phyloP scores from a whole-genome alignment of 2,888 invertebrate species.

The Bedellia somnulentella region DNA sequence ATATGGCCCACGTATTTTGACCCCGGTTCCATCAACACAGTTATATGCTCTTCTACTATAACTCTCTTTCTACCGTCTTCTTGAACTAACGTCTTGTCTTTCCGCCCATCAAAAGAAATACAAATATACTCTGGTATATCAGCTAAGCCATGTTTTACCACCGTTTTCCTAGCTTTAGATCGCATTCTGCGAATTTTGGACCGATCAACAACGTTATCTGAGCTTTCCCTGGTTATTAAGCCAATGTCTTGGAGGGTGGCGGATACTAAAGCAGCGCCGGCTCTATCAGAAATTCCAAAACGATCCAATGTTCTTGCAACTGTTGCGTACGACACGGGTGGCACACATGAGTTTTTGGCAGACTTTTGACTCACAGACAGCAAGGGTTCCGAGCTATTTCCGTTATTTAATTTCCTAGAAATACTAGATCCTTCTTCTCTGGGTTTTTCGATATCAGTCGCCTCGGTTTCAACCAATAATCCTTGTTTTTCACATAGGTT shows the following conservation, averaged over 20 bases:
- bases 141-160: background rate
- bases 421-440: background rate
- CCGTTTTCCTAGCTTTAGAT: background rate
- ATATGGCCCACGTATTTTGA: background rate
- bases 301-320: background rate
- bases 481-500: background rate
- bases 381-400: background rate
- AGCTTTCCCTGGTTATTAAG: background rate
- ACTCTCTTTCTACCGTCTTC: background rate
- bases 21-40: background rate
- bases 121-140: background rate
- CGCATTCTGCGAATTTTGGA: background rate
- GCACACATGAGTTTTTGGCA: background rate
- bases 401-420: too few relatives aligned
- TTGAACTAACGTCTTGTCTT: background rate
- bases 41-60: background rate
- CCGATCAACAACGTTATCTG: background rate
- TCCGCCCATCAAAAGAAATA: conserved; percentile 1
- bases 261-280: background rate
- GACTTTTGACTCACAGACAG: background rate
- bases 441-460: background rate
- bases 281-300: background rate
- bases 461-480: background rate
- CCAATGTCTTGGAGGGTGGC: background rate
- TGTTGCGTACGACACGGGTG: background rate